Evolutionary conservation across 2,113 vertebrate species (phyloP).

Genomic region (Lontra canadensis): DNA sequence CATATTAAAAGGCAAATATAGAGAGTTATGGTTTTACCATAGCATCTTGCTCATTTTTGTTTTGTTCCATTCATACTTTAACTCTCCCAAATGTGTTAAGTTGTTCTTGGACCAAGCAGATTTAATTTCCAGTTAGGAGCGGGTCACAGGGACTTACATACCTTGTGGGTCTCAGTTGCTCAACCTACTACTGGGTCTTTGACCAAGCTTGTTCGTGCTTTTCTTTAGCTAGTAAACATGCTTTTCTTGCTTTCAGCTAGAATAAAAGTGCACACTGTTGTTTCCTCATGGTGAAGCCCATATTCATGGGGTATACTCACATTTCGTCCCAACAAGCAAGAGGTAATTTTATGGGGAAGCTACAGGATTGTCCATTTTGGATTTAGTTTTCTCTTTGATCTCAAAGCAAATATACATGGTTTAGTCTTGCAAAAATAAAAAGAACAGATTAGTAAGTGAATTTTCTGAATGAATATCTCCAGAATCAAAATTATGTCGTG

Average conservation of each 20-base stretch:
- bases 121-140: slow-evolving; percentile 24
- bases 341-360: not conserved
- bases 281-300: not conserved
- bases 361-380: not conserved
- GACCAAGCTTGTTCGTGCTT: not conserved
- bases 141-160: not conserved
- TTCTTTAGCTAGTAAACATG: slow-evolving; percentile 32
- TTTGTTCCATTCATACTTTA: slow-evolving; percentile 23
- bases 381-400: slow-evolving; percentile 33
- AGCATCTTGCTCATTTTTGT: slow-evolving; percentile 40
- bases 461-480: slow-evolving; percentile 26
- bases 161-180: slow-evolving; percentile 8
- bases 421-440: slow-evolving; percentile 45
- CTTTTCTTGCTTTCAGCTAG: slow-evolving; percentile 46
- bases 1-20: slow-evolving; percentile 2
- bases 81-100: not conserved
- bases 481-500: slow-evolving; percentile 30
- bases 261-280: not conserved
- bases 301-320: not conserved
- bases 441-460: not conserved
- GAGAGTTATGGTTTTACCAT: not conserved
- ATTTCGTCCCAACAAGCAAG: not conserved
- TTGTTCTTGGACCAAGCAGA: slow-evolving; percentile 42
- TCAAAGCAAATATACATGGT: not conserved
- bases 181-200: not conserved